phyloP scores from a whole-genome alignment of 2,113 vertebrate species.

The Potamarius usumacintae region DNA sequence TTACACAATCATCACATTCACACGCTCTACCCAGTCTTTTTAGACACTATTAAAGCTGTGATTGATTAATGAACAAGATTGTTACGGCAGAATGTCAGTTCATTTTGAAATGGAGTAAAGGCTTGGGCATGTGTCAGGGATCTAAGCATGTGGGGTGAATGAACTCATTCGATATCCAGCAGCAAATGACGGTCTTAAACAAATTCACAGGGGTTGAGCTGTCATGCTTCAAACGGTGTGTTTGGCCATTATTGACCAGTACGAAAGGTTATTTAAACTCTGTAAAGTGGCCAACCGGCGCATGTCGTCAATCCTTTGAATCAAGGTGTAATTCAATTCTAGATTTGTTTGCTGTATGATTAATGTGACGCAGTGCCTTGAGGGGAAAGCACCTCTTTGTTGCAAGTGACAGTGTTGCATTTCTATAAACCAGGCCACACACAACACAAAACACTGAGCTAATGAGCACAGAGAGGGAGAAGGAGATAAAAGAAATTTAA shows the following conservation, averaged over 20 bases:
- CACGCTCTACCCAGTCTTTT: constrained; percentile 13
- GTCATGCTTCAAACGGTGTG: constrained; percentile 18
- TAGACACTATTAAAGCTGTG: constrained; percentile 37
- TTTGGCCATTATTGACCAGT: constrained; percentile 26
- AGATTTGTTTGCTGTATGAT: constrained; percentile 18
- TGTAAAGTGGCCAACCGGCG: background rate
- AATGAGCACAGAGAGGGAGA: background rate
- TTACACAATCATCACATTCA: background rate
- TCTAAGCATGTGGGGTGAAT: constrained; percentile 19
- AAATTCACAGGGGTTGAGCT: constrained; percentile 31
- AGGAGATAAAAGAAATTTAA: background rate
- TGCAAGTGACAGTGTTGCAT: background rate
- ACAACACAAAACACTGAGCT: constrained; percentile 14
- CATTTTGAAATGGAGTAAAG: constrained; percentile 15
- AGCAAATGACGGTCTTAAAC: constrained; percentile 41
- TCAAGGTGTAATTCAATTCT: background rate
- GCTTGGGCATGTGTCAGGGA: constrained; percentile 9
- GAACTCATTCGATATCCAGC: constrained; percentile 26
- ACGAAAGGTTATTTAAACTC: constrained; percentile 38
- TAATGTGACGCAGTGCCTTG: background rate
- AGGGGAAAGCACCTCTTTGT: background rate
- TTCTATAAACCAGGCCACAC: constrained; percentile 22
- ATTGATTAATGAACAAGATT: constrained; percentile 52
- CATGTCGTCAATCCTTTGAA: background rate
- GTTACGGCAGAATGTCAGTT: constrained; percentile 36